These are phyloP conservation scores for Mythimna loreyi DNA, from an alignment of 2,888 invertebrate genomes.

Conservation along the genomic window DNA sequence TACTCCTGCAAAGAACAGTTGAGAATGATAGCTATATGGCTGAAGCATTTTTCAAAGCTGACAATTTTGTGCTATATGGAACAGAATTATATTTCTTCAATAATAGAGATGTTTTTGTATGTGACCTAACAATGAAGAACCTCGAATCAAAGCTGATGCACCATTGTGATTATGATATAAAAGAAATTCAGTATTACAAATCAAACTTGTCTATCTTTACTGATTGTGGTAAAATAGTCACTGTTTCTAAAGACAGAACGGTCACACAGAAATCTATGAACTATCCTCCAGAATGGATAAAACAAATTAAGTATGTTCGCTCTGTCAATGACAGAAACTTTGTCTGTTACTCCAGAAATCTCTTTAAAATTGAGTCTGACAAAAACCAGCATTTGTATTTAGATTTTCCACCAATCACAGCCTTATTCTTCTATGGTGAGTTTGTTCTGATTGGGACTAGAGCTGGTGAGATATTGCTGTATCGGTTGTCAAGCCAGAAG, in stretches of 20 bases:
- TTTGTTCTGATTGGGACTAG: slow-evolving; percentile 79
- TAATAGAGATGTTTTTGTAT: slow-evolving; percentile 77
- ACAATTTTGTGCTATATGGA: slow-evolving; percentile 76
- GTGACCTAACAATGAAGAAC: slow-evolving; percentile 71
- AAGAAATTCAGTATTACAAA: slow-evolving; percentile 76
- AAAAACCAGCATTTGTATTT: slow-evolving; percentile 79
- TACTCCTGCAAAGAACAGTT: slow-evolving; percentile 77
- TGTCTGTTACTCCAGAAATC: slow-evolving; percentile 81
- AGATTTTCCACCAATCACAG: slow-evolving; percentile 82
- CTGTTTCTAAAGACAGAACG: slow-evolving; percentile 65
- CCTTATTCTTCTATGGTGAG: slow-evolving; percentile 84
- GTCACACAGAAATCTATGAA: slow-evolving; percentile 68
- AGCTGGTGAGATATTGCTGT: slow-evolving; percentile 79
- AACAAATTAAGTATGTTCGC: slow-evolving; percentile 78
- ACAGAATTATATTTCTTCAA: slow-evolving; percentile 76
- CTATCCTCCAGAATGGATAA: slow-evolving; percentile 81
- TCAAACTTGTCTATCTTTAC: slow-evolving; percentile 76
- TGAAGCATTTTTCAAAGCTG: slow-evolving; percentile 79
- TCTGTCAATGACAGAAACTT: slow-evolving; percentile 80
- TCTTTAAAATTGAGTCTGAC: slow-evolving; percentile 83
- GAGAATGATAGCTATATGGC: slow-evolving; percentile 66
- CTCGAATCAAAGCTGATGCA: slow-evolving; percentile 73
- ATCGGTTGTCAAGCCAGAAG: slow-evolving; percentile 79
- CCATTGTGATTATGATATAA: slow-evolving; percentile 79
- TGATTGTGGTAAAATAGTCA: slow-evolving; percentile 80